Evolutionary conservation across 2,113 vertebrate genomes (phyloP), one percentile per base, ranked within the genome.

Genomic region (Actinemys pallida): DNA sequence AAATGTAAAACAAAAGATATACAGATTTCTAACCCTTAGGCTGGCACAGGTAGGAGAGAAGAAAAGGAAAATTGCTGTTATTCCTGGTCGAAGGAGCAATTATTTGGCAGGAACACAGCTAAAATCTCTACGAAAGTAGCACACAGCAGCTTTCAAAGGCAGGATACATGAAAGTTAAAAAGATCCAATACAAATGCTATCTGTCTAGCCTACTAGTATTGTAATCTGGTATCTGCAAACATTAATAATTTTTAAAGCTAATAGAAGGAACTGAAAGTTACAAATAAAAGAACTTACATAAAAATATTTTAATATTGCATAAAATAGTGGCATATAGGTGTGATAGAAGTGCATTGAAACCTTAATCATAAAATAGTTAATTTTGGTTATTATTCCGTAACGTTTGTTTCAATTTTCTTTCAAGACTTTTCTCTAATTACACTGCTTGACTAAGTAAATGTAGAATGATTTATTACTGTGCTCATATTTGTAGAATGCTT

Each of bases 121-220:
- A 90, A 53, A 96, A 92, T 29, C 93, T 47, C n/a, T 92, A 92
- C 39, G 78, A 11, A 92, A 93, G 84, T 25, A 96, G 47, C 1
- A 86, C 65, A 72, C 39, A 92, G 49, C 39, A 82, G 57, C 35
- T 95, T 96, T 88, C 91, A 91, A 96, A 92, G 35, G 50, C 80
- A 91, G 69, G 90, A 49, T 79, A 90, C 84, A 42, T 45, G 82
- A 54, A 53, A 88, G 6, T 75, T 94, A 85, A 56, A 88, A 92
- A 83, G 57, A 97, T 72, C 92, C 5, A 52, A 96, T 96, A 87
- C 6, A 95, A 95, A 94, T 49, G 5, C n/a, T 83, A 90, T 92
- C 97, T 90, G 87, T 84, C 6, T 80, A 3, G 81, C 49, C 81
- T 75, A 79, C 39, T 90, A 65, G 35, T 20, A n/a, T 39, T 69